Conservation (phyloP, 2,888 invertebrate species). For the Nymphalis c-album region DNA sequence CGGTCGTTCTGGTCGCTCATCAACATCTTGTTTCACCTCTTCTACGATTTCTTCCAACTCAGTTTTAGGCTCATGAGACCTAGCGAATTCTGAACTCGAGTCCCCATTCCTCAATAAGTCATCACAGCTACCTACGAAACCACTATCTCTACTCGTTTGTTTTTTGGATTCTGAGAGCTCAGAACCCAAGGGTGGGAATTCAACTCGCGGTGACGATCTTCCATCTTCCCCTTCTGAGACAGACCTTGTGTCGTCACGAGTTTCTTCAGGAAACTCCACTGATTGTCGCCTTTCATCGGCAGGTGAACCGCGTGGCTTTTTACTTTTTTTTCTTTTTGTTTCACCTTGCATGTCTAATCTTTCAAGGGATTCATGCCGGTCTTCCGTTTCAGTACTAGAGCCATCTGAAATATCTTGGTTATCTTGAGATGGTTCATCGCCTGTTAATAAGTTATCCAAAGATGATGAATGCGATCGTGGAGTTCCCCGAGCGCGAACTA, state of each 20-base stretch:
- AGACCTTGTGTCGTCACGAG: slow-evolving; percentile 80
- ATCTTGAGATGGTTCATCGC: slow-evolving; percentile 79
- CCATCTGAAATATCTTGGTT: slow-evolving; percentile 85
- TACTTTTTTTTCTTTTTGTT: slow-evolving; percentile 90
- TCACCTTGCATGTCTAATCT: slow-evolving; percentile 89
- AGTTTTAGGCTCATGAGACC: slow-evolving; percentile 78
- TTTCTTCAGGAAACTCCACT: slow-evolving; percentile 83
- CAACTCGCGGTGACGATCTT: slow-evolving; percentile 85
- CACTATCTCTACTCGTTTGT: slow-evolving; percentile 92
- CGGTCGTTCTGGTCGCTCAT: slow-evolving; percentile 74
- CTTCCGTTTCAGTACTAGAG: slow-evolving; percentile 88
- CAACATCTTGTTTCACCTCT: slow-evolving; percentile 80
- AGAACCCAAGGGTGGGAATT: slow-evolving; percentile 81
- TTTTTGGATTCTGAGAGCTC: slow-evolving; percentile 85
- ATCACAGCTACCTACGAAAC: slow-evolving; percentile 93
- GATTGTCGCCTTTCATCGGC: slow-evolving; percentile 84
- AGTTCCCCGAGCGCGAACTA: slow-evolving; percentile 91
- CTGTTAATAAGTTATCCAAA: slow-evolving; percentile 87
- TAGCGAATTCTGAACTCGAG: slow-evolving; percentile 77
- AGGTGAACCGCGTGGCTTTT: slow-evolving; percentile 84
- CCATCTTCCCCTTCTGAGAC: slow-evolving; percentile 86
- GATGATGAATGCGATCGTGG: slow-evolving; percentile 92
- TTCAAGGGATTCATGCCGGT: slow-evolving; percentile 85
- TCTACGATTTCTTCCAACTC: slow-evolving; percentile 83
- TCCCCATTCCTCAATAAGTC: slow-evolving; percentile 87